These are phyloP conservation scores for Charadrius vociferus DNA, from an alignment of 2,113 vertebrate species.

Conservation along the genomic window DNA sequence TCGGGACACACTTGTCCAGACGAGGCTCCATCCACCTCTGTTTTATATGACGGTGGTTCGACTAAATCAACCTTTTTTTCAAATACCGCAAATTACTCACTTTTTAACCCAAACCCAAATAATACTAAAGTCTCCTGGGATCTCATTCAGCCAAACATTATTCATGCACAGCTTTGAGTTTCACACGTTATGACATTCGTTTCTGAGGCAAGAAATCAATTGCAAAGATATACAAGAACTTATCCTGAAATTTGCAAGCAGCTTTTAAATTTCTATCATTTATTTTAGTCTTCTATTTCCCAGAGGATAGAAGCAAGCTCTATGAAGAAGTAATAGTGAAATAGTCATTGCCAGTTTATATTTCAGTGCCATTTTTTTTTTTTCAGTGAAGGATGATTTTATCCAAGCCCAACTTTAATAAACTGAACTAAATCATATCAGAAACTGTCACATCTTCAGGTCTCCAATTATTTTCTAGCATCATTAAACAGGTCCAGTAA, in stretches of 20 bases:
- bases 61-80: not conserved
- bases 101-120: not conserved
- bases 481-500: not conserved
- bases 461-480: not conserved
- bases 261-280: not conserved
- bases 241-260: not conserved
- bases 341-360: not conserved
- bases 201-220: slow-evolving; percentile 5
- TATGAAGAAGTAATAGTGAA: not conserved
- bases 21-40: not conserved
- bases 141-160: not conserved
- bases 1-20: not conserved
- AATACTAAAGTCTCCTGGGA: not conserved
- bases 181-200: not conserved
- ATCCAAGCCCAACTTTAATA: not conserved
- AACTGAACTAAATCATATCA: not conserved
- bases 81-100: not conserved
- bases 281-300: not conserved
- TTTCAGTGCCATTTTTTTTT: not conserved
- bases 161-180: not conserved
- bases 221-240: not conserved
- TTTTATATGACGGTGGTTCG: not conserved
- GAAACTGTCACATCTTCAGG: not conserved
- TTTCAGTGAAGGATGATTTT: not conserved
- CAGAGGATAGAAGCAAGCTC: not conserved